Evolutionary conservation across 2,797 vertebrate genomes (phyloP), one percentile per base, ranked within the genome.

Genomic region (Squalus acanthias): DNA sequence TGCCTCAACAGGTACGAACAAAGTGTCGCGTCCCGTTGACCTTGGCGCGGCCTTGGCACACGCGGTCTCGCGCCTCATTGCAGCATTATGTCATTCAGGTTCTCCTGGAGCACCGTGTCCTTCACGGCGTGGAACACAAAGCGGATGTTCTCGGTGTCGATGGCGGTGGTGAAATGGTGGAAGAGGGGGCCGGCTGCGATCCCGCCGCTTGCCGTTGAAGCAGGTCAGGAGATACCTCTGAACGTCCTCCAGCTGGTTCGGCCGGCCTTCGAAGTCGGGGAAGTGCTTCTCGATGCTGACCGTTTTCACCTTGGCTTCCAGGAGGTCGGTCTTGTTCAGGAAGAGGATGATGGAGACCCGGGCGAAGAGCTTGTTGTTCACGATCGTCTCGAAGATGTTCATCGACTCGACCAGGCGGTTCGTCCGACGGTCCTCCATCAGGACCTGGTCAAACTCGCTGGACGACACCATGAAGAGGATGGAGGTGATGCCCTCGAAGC

Each of bases 271-370:
- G 7, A 96, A 96, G 70, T 96, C 95, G 1, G 95, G 95, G 95
- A 96, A 96, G 50, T 57, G 65, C 1, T 26, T 2, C 0, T 7
- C 39, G 39, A 96, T 96, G 95, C 15, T 96, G 29, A 96, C 95
- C 15, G 69, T 96, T 13, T 33, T 22, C 46, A 96, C 79, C 69
- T 96, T 96, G 70, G 70, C 95, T 13, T 74, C 70, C 95, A 96
- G 95, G 13, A 96, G 95, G 95, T 96, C 95, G 5, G 95, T 96
- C 95, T 96, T 96, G 69, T 96, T 96, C 26, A 96, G 95, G 95
- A 96, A 96, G 69, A 96, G 95, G 70, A 96, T 82, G 13, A 96
- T 63, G 95, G 95, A 96, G 50, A 96, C 95, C 57, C 95, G 29
- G 65, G 95, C 39, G 69, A 96, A 96, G 69, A 96, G 79, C 70